A percentile compares a stretch with the other conserved stretches of the same genome.
phyloP scores from a whole-genome alignment of 2,888 invertebrate genomes.

The Melinaea marsaeus region DNA sequence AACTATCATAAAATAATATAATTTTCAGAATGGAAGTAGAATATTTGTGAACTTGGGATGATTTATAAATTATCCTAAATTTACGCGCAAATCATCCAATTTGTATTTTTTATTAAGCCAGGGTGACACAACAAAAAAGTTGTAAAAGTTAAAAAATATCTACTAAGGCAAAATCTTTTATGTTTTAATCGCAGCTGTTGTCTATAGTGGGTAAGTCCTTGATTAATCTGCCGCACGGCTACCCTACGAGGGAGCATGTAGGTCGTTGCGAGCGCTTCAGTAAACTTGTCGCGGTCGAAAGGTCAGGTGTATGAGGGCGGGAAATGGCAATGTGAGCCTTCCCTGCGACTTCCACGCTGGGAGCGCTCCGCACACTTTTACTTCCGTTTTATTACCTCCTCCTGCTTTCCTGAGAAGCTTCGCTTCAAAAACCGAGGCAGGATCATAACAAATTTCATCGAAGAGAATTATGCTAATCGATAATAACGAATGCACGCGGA shows the following conservation, averaged over 20 bases:
- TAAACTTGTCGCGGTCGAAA: conserved; percentile 73
- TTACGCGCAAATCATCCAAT: background rate
- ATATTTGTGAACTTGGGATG: too few relatives aligned
- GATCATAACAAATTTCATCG: conserved; percentile 32
- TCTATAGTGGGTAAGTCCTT: conserved; percentile 13
- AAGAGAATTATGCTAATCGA: conserved; percentile 54
- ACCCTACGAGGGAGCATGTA: conserved; percentile 57
- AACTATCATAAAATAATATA: too few relatives aligned
- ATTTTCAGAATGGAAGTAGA: too few relatives aligned
- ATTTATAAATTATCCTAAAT: too few relatives aligned
- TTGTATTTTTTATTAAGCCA: conserved; percentile 1
- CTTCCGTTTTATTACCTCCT: conserved; percentile 65
- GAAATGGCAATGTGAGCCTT: conserved; percentile 66
- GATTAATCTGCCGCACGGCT: conserved; percentile 17
- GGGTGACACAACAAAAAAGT: background rate
- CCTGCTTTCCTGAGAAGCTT: background rate
- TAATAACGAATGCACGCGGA: conserved; percentile 52
- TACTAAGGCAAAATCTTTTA: background rate
- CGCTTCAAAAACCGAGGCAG: conserved; percentile 11
- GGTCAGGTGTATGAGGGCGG: conserved; percentile 76
- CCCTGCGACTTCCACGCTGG: conserved; percentile 43
- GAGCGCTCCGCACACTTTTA: conserved; percentile 48
- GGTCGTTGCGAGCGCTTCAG: conserved; percentile 71
- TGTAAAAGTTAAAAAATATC: conserved; percentile 1
- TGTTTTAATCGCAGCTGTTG: background rate